Evolutionary conservation across 1,140 invertebrate species (phyloP), one percentile per base, ranked within the genome.

Genomic region (Venturia canescens): DNA sequence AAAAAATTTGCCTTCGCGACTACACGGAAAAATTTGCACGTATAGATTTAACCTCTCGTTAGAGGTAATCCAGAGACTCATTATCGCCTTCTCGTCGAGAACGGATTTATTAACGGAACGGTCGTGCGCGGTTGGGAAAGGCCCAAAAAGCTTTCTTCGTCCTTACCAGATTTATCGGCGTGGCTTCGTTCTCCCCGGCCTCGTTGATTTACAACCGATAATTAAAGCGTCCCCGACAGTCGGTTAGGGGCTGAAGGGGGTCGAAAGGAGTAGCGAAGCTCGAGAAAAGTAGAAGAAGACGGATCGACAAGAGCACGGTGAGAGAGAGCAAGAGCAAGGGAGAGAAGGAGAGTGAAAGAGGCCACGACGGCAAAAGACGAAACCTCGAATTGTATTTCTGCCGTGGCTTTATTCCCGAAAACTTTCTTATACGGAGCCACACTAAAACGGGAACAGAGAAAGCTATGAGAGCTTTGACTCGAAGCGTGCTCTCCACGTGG

Each of bases 191-290:
- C 79, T 75, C 38, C 34, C 83, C 78, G 78, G 81, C 84, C 4
- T 74, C 71, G 71, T 86, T 89, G 89, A 90, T 89, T 90, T 90
- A 90, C 87, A 88, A 84, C 85, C 86, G 85, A 91, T 90, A 91
- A 91, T 91, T 91, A 90, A 91, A 91, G 85, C 88, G 87, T 86
- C 85, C 87, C 89, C 88, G 88, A 85, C 83, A 79, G 76, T 71
- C 38, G 50, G 34, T 34, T 4, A 31, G 44, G 44, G 48, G 48
- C 66, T 53, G 34, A 13, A 31, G 44, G 44, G 63, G 48, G 74
- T 53, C 31, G 79, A 71, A 72, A 67, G 34, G 34, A 75, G 31
- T 48, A 63, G 38, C 34, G 23, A 79, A 60, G 53, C 48, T 70
- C 16, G 71, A 74, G 66, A 69, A 69, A 69, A 69, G 27, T 29